Percentiles rank a stretch among this genome's conserved stretches.
phyloP scores from a whole-genome alignment of 2,888 invertebrate species.

The Pristionchus maxplancki region DNA sequence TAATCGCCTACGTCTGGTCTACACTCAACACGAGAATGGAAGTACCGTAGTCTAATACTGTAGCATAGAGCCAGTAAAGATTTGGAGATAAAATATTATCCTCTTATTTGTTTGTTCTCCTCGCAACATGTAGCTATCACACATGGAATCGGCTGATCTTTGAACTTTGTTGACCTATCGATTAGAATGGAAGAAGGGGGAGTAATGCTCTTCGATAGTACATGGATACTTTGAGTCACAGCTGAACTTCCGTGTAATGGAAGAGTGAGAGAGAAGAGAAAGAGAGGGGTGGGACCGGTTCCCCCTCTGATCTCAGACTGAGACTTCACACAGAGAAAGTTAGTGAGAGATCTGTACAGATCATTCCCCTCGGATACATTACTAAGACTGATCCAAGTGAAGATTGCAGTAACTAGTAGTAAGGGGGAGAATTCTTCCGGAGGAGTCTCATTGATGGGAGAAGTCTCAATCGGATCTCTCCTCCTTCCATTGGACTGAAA shows the following conservation, averaged over 20 bases:
- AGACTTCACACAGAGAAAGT: slow-evolving; percentile 41
- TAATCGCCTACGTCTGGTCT: slow-evolving; percentile 39
- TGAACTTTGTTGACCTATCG: neutral
- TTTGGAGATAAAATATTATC: neutral
- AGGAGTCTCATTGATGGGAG: neutral
- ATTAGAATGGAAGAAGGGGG: neutral
- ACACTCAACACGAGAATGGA: slow-evolving; percentile 33
- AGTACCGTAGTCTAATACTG: slow-evolving; percentile 14
- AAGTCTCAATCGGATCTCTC: neutral
- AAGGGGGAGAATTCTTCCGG: neutral
- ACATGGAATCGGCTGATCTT: no score
- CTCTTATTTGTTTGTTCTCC: slow-evolving; percentile 1
- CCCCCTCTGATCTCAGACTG: slow-evolving; percentile 37
- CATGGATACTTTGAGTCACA: slow-evolving; percentile 41
- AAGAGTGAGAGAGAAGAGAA: neutral
- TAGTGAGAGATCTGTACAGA: slow-evolving; percentile 22
- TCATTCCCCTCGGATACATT: slow-evolving; percentile 20
- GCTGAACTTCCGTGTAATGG: slow-evolving; percentile 43
- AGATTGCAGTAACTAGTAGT: slow-evolving; percentile 41
- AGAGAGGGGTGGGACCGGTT: slow-evolving; percentile 43
- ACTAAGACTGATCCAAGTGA: slow-evolving; percentile 21
- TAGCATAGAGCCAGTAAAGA: neutral
- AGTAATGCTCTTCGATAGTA: slow-evolving; percentile 21
- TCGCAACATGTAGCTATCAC: no score
- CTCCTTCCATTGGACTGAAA: neutral